Evolutionary conservation across 2,888 invertebrate genomes (phyloP).

Genomic region (Rhodophaea formosa): DNA sequence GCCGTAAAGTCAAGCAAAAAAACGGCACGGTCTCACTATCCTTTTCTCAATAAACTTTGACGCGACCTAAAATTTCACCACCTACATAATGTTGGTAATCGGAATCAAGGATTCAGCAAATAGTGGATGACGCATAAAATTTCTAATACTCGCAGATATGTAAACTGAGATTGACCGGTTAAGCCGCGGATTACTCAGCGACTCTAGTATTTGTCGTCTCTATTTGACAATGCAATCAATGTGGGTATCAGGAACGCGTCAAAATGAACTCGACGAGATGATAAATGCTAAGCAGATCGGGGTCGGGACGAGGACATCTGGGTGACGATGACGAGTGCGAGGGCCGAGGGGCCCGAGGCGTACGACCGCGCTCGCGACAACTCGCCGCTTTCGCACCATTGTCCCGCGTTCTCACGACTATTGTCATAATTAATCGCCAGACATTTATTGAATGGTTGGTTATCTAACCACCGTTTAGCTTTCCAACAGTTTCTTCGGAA

Average conservation of each 20-base stretch:
- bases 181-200: constrained; percentile 34
- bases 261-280: constrained; percentile 21
- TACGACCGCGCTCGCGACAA: constrained; percentile 30
- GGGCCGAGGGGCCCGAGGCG: constrained; percentile 24
- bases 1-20: too few species aligned
- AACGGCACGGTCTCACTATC: too few species aligned
- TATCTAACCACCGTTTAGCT: not conserved
- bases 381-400: constrained; percentile 37
- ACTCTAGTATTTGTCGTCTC: constrained; percentile 32
- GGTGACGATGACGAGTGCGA: constrained; percentile 16
- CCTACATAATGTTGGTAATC: not conserved
- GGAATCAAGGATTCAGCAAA: not conserved
- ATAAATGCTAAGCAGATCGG: constrained; percentile 46
- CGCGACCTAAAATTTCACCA: not conserved
- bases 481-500: constrained; percentile 28
- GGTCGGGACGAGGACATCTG: constrained; percentile 40
- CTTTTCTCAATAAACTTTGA: not conserved
- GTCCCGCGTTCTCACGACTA: constrained; percentile 41
- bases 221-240: constrained; percentile 56
- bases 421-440: constrained; percentile 36
- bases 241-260: constrained; percentile 56
- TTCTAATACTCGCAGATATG: constrained; percentile 26
- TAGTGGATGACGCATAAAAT: constrained; percentile 28
- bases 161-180: constrained; percentile 23
- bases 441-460: constrained; percentile 12